phyloP scores from a whole-genome alignment of 2,113 vertebrate species.

The Madoqua kirkii region DNA sequence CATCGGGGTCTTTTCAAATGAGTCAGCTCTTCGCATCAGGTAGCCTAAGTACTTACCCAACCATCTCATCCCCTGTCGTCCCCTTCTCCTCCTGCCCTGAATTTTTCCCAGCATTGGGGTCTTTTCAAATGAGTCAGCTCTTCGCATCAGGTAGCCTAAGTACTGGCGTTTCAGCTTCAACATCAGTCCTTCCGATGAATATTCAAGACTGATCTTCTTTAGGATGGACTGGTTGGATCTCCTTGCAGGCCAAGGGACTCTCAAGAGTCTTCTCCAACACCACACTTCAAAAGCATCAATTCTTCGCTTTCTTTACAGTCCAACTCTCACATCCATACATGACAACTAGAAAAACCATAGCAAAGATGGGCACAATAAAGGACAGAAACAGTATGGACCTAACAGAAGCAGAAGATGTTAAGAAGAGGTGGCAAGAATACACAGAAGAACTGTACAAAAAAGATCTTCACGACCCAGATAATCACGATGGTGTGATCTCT shows the following conservation, averaged over 20 bases:
- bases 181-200: neutral
- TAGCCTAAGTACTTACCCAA: neutral
- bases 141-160: neutral
- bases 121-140: neutral
- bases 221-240: neutral
- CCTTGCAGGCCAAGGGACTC: neutral
- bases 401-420: neutral
- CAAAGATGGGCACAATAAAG: neutral
- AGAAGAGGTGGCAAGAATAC: neutral
- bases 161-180: neutral
- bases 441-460: neutral
- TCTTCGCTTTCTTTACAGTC: neutral
- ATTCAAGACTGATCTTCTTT: neutral
- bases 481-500: neutral
- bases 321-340: neutral
- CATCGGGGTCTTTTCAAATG: neutral
- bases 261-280: neutral
- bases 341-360: neutral
- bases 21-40: neutral
- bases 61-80: neutral
- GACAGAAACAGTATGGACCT: neutral
- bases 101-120: neutral
- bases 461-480: neutral
- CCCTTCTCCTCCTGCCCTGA: neutral
- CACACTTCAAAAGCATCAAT: neutral